Percentiles rank a stretch among this genome's conserved stretches.
Conservation (phyloP, 1,140 invertebrate species). For the Chelonus insularis region DNA sequence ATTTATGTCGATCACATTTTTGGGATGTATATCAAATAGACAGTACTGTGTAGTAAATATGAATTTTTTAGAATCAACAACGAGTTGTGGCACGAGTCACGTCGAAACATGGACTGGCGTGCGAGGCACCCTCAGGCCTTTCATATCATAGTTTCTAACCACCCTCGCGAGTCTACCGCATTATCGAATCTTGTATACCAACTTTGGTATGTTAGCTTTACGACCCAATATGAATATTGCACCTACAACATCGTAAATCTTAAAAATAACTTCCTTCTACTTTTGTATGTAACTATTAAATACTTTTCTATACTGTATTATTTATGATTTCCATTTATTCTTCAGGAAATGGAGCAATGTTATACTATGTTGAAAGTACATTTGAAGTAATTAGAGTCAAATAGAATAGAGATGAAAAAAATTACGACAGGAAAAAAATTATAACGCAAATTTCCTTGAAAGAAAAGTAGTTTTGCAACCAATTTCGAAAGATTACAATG, state of each 20-base stretch:
- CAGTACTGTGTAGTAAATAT: neutral
- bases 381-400: no score
- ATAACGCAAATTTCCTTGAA: no score
- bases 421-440: no score
- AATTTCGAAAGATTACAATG: no score
- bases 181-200: slow-evolving; percentile 43
- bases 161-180: slow-evolving; percentile 36
- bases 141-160: slow-evolving; percentile 7
- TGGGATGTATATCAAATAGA: neutral
- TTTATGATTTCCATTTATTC: neutral
- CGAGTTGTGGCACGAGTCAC: slow-evolving; percentile 46
- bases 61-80: slow-evolving; percentile 4
- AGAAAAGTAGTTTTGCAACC: no score
- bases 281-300: neutral
- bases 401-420: no score
- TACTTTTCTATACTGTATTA: neutral
- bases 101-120: slow-evolving; percentile 53
- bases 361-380: no score
- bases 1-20: neutral
- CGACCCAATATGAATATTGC: slow-evolving; percentile 24
- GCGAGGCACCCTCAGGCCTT: slow-evolving; percentile 35
- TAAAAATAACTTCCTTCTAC: neutral
- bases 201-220: slow-evolving; percentile 23
- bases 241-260: slow-evolving; percentile 19
- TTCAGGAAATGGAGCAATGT: no score